Conservation (phyloP, 2,888 invertebrate species). For the Idaea aversata region DNA sequence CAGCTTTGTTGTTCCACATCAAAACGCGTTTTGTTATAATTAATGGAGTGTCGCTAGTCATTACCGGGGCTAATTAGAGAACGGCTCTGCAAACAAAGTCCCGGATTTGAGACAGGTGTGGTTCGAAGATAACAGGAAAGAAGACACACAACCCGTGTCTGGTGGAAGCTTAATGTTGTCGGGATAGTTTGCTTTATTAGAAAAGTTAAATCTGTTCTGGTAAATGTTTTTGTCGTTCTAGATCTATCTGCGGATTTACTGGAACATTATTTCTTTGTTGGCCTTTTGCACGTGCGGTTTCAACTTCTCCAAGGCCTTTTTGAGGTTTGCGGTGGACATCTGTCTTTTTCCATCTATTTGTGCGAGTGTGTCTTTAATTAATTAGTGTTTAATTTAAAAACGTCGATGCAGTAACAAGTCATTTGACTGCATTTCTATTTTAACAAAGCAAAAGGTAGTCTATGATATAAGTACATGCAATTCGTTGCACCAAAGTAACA, state of each 20-base stretch:
- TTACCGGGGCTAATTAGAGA: conserved; percentile 64
- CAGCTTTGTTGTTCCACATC: conserved; percentile 45
- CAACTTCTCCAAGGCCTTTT: not conserved
- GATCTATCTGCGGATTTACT: not conserved
- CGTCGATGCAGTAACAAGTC: not conserved
- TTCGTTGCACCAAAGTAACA: conserved; percentile 5
- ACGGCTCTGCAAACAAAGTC: conserved; percentile 55
- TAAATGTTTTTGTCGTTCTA: conserved; percentile 25
- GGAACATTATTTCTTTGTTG: not conserved
- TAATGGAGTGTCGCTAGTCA: conserved; percentile 63
- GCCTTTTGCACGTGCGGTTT: not conserved
- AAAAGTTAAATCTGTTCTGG: conserved; percentile 33
- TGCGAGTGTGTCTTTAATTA: not conserved
- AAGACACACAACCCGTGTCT: conserved; percentile 46
- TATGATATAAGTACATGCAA: not conserved
- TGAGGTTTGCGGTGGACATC: not conserved
- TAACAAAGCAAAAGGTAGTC: not conserved
- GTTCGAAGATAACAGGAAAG: conserved; percentile 37
- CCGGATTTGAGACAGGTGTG: conserved; percentile 59
- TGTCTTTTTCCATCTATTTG: not conserved
- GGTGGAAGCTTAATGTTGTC: conserved; percentile 40
- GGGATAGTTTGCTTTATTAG: conserved; percentile 33
- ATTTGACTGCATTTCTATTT: not conserved
- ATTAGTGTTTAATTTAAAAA: not conserved
- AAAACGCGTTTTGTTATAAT: conserved; percentile 59